Percentiles rank a stretch among this genome's conserved stretches.
phyloP scores from a whole-genome alignment of 2,888 invertebrate genomes.

The Sinopyrophorus schimmeli region DNA sequence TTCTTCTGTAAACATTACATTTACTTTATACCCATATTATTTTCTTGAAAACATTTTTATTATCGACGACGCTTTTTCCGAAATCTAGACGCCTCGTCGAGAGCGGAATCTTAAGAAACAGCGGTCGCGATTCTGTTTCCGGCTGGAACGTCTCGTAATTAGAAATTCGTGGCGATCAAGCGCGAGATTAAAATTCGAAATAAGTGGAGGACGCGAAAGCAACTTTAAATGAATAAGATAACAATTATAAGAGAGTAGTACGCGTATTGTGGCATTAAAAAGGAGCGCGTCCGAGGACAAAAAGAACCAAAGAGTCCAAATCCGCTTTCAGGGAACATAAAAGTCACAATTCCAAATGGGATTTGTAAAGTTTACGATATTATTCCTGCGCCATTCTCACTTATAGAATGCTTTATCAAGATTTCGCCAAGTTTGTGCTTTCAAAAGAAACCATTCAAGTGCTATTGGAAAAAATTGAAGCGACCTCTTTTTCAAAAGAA shows the following conservation, averaged over 20 bases:
- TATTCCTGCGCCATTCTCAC: slow-evolving; percentile 56
- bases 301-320: slow-evolving; percentile 55
- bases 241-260: slow-evolving; percentile 29
- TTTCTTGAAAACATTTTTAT: too few species aligned
- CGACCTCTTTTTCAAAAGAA: slow-evolving; percentile 42
- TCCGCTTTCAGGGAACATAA: slow-evolving; percentile 57
- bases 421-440: slow-evolving; percentile 51
- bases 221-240: slow-evolving; percentile 28
- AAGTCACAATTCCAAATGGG: slow-evolving; percentile 58
- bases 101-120: too few species aligned
- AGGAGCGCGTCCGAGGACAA: slow-evolving; percentile 44
- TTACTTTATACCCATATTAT: slow-evolving; percentile 21
- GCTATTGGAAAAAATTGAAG: slow-evolving; percentile 53
- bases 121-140: too few species aligned
- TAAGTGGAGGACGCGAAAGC: background rate
- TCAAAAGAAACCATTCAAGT: slow-evolving; percentile 50
- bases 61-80: too few species aligned
- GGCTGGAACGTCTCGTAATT: too few species aligned
- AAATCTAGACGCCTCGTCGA: too few species aligned
- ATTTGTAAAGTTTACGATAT: slow-evolving; percentile 59
- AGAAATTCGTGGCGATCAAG: too few species aligned
- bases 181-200: slow-evolving; percentile 7
- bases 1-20: slow-evolving; percentile 31
- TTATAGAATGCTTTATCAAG: slow-evolving; percentile 55
- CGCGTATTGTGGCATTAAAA: slow-evolving; percentile 38